A percentile compares a stretch with the other conserved stretches of the same genome.
Evolutionary conservation across 2,113 vertebrate species (phyloP).

Genomic region (Dasyprocta punctata): DNA sequence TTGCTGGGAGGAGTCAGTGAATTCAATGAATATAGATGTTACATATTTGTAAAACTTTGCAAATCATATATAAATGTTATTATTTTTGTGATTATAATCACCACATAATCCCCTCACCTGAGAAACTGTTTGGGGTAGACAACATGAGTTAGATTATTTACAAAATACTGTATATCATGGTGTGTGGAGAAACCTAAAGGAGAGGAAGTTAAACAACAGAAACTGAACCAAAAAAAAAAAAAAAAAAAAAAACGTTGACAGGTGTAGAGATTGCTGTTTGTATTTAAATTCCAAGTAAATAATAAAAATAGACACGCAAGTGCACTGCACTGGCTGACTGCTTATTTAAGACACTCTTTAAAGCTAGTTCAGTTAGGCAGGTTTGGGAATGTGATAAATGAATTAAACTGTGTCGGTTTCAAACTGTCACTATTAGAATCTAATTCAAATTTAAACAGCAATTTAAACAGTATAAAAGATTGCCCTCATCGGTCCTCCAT

Average conservation of each 20-base stretch:
- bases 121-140: not conserved
- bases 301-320: conserved; percentile 2
- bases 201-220: conserved; percentile 16
- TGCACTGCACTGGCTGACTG: not conserved
- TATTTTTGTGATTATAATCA: not conserved
- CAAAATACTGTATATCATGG: not conserved
- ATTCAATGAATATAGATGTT: not conserved
- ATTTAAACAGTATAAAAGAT: conserved; percentile 81
- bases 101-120: not conserved
- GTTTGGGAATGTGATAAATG: conserved; percentile 22
- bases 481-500: conserved; percentile 67
- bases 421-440: conserved; percentile 67
- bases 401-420: conserved; percentile 68
- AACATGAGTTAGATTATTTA: not conserved
- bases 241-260: not conserved
- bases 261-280: not conserved
- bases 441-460: conserved; percentile 80
- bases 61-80: not conserved
- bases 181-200: not conserved
- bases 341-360: conserved; percentile 59
- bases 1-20: not conserved
- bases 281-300: conserved; percentile 54
- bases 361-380: conserved; percentile 61
- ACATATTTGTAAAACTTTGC: not conserved
- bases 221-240: not conserved